Conservation (phyloP, 1,140 invertebrate species). For the Drosophila pseudoananassae region DNA sequence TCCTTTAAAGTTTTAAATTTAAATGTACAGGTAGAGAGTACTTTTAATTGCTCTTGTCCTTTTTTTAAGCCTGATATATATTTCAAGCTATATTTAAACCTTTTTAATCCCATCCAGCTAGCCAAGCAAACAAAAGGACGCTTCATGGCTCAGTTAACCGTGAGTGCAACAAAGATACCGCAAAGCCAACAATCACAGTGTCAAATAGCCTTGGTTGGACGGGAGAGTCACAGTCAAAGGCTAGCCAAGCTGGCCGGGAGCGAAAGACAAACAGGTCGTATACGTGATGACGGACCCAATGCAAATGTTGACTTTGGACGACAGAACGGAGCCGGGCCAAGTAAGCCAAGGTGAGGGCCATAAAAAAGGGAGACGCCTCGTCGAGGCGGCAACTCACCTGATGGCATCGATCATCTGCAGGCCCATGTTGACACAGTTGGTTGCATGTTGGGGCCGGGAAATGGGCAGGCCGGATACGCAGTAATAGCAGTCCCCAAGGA, state of each 20-base stretch:
- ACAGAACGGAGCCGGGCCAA: constrained; percentile 5
- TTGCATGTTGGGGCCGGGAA: constrained; percentile 95
- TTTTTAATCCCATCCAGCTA: no score
- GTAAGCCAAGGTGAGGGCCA: not conserved
- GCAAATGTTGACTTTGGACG: constrained; percentile 48
- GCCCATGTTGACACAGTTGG: constrained; percentile 98
- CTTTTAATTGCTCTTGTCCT: no score
- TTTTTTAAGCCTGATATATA: no score
- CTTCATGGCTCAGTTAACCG: constrained; percentile 34
- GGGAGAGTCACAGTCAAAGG: constrained; percentile 48
- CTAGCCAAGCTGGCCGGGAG: constrained; percentile 26
- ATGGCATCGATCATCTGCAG: constrained; percentile 98
- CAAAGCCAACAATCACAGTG: constrained; percentile 50
- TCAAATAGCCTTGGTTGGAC: constrained; percentile 34
- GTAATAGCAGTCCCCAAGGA: constrained; percentile 98
- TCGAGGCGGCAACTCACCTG: constrained; percentile 86
- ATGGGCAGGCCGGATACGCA: constrained; percentile 97
- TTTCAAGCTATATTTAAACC: no score
- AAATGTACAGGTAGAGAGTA: no score
- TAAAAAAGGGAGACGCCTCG: constrained; percentile 4
- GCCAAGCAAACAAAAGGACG: constrained; percentile 24
- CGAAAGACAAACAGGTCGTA: constrained; percentile 66
- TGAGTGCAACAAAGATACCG: constrained; percentile 25
- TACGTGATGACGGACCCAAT: constrained; percentile 47
- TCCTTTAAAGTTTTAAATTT: not conserved